phyloP scores from a whole-genome alignment of 92 coral and sea anemone species.

The Epizoanthus ramosus region DNA sequence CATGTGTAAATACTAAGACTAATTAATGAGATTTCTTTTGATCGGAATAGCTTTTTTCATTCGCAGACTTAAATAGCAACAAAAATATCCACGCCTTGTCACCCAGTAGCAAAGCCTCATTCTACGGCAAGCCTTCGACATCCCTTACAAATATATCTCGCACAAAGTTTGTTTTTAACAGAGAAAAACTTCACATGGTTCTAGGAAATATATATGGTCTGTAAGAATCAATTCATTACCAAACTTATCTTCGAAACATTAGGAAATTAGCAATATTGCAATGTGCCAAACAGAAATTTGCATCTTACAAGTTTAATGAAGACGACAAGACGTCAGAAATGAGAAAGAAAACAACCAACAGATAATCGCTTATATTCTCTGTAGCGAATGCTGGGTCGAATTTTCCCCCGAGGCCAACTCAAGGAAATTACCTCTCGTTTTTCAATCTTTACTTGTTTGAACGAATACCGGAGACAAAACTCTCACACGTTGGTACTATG shows the following conservation, averaged over 20 bases:
- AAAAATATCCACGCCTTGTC: constrained; percentile 15
- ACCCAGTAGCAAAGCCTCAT: background rate
- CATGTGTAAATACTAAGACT: constrained; percentile 32
- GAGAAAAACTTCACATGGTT: background rate
- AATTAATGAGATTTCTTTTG: constrained; percentile 36
- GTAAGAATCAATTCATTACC: constrained; percentile 9
- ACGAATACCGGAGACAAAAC: constrained; percentile 6
- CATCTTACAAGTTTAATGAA: constrained; percentile 27
- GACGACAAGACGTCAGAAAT: constrained; percentile 17
- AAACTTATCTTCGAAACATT: background rate
- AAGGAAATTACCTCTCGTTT: background rate
- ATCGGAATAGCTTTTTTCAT: constrained; percentile 23
- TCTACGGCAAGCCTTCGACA: background rate
- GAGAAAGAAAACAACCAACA: constrained; percentile 1
- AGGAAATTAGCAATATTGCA: constrained; percentile 39
- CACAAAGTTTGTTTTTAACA: background rate
- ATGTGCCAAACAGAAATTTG: constrained; percentile 34
- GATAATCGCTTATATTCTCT: background rate
- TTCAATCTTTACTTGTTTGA: background rate
- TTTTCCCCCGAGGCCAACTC: background rate
- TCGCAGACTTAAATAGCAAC: background rate
- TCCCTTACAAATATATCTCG: background rate
- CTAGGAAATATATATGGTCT: background rate
- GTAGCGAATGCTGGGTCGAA: background rate
- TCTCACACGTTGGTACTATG: background rate